Percentiles rank a stretch among this genome's conserved stretches.
These are phyloP conservation scores for Cossypha polioptera DNA, from an alignment of 2,797 vertebrate genomes.

Conservation along the genomic window DNA sequence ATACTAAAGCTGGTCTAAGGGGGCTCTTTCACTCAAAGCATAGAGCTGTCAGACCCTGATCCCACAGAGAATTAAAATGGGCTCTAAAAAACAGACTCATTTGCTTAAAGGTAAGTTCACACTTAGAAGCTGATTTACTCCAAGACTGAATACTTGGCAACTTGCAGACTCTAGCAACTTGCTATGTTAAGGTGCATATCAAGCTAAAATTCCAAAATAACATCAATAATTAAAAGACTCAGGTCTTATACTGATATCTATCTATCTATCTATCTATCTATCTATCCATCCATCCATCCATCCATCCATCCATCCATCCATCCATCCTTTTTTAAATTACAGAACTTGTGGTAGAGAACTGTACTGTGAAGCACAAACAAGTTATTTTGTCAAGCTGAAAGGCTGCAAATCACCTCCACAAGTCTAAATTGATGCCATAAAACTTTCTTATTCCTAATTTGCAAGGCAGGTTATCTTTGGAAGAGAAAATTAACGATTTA, in stretches of 20 bases:
- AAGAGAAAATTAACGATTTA: slow-evolving; percentile 45
- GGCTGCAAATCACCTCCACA: neutral
- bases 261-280: neutral
- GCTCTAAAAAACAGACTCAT: neutral
- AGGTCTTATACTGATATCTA: neutral
- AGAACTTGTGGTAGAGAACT: neutral
- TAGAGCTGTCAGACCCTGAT: neutral
- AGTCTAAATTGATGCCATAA: neutral
- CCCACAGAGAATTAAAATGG: neutral
- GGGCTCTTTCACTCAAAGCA: neutral
- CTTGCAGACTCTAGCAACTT: neutral
- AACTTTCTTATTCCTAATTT: slow-evolving; percentile 17
- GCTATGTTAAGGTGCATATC: neutral
- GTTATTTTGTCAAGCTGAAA: neutral
- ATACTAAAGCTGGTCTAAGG: neutral
- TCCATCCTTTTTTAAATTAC: neutral
- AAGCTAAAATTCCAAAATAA: neutral
- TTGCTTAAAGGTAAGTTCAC: neutral
- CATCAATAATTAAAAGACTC: neutral
- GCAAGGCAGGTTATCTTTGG: slow-evolving; percentile 5
- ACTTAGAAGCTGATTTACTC: neutral
- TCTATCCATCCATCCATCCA: neutral
- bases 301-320: neutral
- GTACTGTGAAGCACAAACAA: neutral
- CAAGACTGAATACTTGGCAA: neutral